Conservation (phyloP, 2,888 invertebrate species). For the Fragum fragum region DNA sequence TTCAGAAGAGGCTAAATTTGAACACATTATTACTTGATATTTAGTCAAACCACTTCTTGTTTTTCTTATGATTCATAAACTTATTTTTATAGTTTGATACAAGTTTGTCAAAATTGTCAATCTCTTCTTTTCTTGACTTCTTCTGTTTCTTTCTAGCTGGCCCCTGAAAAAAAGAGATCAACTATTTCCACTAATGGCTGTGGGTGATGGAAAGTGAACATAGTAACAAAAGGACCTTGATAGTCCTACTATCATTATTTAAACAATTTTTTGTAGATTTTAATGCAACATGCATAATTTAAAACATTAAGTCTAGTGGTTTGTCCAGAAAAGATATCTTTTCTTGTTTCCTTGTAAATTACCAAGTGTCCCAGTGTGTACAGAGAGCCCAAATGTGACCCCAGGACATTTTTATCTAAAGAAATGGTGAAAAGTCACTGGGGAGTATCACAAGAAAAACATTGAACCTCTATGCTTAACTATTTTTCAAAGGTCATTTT, state of each 20-base stretch:
- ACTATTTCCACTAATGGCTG: background rate
- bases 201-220: no score
- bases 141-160: slow-evolving; percentile 22
- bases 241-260: no score
- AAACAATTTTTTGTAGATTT: no score
- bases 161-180: background rate
- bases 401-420: no score
- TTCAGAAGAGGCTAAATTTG: background rate
- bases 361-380: no score
- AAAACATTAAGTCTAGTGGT: background rate
- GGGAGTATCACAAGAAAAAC: no score
- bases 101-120: slow-evolving; percentile 15
- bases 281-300: no score
- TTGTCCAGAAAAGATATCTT: background rate
- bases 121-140: slow-evolving; percentile 1
- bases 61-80: slow-evolving; percentile 5
- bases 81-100: slow-evolving; percentile 25
- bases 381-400: no score
- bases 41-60: slow-evolving; percentile 15
- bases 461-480: no score
- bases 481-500: no score
- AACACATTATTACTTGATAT: background rate
- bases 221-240: background rate
- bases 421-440: no score
- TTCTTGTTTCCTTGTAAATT: no score